Base-by-base conservation (phyloP, 35 echinoderm and acorn worm species). In the Apostichopus californicus region DNA sequence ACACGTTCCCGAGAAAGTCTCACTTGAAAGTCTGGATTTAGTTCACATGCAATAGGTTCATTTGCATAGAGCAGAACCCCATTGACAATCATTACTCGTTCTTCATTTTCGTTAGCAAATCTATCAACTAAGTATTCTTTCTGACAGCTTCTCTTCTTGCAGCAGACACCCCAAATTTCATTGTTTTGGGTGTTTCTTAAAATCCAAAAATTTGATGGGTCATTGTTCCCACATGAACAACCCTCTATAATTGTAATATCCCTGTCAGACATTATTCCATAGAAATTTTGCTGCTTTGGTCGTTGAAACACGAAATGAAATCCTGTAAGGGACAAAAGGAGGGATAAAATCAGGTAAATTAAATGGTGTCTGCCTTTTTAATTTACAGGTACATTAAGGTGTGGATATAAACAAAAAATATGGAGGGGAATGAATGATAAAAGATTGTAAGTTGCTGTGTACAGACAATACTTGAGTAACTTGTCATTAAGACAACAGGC, bases 1-100 rank as follows among this genome's bases (percentile, higher is more conserved):
- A 85, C 17, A 6, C 81, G 54, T 22, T 56, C 12, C 5, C 81
- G 81, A 58, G 81, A 85, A 9, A 85, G 56, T 15, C 81, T 56
- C 15, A 85, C 81, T 55, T 85, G 81, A 24, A 85, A 85, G n/a
- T 85, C 81, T 8, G 81, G 55, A 85, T 85, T 13, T 23, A 25
- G 55, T 25, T 85, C 6, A 6, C 55, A 56, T 15, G 81, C 17
- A 15, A 52, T 60, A 9, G 81, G 81, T 58, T 15, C 0, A 25
- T 61, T 85, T 56, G 18, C 17, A 58, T 58, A 55, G 1, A 85
- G 81, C 3, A 58, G 8, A 21, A 58, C 55, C 5, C 7, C 55
- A 23, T 85, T 85, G 10, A 58, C 81, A 6, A 85, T 55, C n/a
- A 85, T 85, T 9, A 25, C 55, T 5, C 2, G 6, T 20, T 75